Evolutionary conservation across 2,888 invertebrate species (phyloP), one percentile per base, ranked within the genome.

Genomic region (Vandiemenella viatica): DNA sequence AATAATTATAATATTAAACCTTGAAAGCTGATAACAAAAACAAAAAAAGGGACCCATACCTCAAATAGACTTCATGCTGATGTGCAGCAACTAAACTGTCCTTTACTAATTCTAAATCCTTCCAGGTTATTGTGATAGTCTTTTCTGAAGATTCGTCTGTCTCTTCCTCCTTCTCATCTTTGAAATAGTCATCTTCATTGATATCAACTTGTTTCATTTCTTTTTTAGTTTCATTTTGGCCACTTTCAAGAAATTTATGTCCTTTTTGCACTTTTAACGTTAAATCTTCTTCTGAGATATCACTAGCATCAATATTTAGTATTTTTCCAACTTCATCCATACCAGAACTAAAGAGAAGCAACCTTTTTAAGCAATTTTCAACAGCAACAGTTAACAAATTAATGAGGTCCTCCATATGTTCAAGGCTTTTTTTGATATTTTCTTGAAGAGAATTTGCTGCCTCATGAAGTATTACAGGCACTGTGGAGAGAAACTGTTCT

Each of bases 41-140:
- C 45, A n/a, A n/a, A n/a, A 43, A 43, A 40, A 16, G 26, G 13
- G 15, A 43, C 38, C 46, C 15, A 42, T 57, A 68, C 71, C 79
- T 73, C 1, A 75, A 67, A 53, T 72, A 74, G 46, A 79, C 66
- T 58, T 81, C 80, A 59, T 76, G 75, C 57, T 80, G 80, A 1
- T 80, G 71, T 57, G 70, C 73, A 53, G 76, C 70, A 0, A 73
- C 67, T 3, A 81, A 63, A 53, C 74, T 62, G 45, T 75, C 71
- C 57, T 74, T 53, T 1, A 62, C 57, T 5, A 60, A 50, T 16
- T 58, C 49, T 8, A 57, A 46, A 15, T 47, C 37, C 17, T 46
- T 18, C 18, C 15, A 17, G 2, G 13, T 7, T 13, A 42, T n/a
- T n/a, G n/a, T n/a, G n/a, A n/a, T n/a, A n/a, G n/a, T n/a, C n/a